Conservation (phyloP, 2,797 vertebrate genomes). For the Eutrigla gurnardus region DNA sequence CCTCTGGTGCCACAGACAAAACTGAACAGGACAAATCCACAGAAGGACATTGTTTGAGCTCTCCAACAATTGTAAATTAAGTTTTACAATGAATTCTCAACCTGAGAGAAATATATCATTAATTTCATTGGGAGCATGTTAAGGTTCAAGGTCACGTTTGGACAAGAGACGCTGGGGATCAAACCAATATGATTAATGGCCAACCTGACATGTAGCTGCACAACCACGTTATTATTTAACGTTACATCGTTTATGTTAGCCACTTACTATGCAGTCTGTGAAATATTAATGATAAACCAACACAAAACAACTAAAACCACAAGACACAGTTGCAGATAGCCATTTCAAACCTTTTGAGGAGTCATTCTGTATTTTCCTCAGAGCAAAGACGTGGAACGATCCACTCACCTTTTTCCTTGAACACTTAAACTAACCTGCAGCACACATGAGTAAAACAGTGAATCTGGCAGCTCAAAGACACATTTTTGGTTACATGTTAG, state of each 20-base stretch:
- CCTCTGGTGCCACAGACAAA: background rate
- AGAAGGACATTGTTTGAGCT: background rate
- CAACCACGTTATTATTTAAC: background rate
- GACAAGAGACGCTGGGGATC: background rate
- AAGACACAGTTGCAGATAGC: background rate
- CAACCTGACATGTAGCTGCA: background rate
- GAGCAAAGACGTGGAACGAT: background rate
- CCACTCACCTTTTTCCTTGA: background rate
- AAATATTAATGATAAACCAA: background rate
- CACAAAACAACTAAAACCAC: background rate
- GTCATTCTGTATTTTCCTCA: background rate
- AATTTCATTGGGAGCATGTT: background rate
- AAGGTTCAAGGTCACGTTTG: background rate
- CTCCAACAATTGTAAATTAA: background rate
- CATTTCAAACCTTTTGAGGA: background rate
- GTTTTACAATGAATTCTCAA: no score
- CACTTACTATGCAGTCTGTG: background rate
- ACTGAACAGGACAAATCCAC: background rate
- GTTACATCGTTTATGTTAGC: background rate
- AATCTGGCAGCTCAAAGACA: conserved; percentile 7
- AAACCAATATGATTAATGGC: conserved; percentile 5
- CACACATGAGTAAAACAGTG: background rate
- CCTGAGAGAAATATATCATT: background rate
- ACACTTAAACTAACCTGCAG: conserved; percentile 3
- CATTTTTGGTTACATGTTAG: conserved; percentile 10